phyloP scores from a whole-genome alignment of 2,113 vertebrate genomes.

The Lonchura striata region DNA sequence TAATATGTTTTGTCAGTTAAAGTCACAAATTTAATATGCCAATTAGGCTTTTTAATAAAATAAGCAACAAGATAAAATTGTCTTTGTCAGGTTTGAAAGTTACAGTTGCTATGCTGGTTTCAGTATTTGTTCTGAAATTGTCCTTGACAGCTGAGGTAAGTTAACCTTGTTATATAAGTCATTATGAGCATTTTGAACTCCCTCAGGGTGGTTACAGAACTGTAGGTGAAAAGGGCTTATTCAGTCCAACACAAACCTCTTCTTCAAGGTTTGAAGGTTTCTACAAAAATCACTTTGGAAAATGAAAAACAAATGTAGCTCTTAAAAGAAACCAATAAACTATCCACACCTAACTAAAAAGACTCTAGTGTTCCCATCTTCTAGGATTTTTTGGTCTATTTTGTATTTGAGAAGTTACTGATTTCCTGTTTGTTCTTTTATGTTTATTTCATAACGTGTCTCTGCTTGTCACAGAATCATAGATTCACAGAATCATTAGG shows the following conservation, averaged over 20 bases:
- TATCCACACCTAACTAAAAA: background rate
- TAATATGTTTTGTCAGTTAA: background rate
- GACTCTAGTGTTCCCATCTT: background rate
- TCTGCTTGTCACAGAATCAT: background rate
- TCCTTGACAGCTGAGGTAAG: background rate
- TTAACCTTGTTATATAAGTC: background rate
- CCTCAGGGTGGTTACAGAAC: background rate
- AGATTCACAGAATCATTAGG: background rate
- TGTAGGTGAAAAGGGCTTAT: background rate
- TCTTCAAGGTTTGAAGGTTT: background rate
- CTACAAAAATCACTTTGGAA: background rate
- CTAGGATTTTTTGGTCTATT: background rate
- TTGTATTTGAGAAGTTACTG: background rate
- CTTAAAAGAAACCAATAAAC: background rate
- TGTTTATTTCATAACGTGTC: background rate
- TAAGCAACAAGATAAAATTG: background rate
- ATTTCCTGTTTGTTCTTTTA: background rate
- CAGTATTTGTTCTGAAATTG: constrained; percentile 28
- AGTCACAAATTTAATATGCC: background rate
- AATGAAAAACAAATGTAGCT: background rate
- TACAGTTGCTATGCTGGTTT: background rate
- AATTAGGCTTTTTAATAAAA: background rate
- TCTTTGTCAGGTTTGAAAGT: background rate
- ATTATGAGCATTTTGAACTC: constrained; percentile 13
- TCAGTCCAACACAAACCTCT: background rate